phyloP scores from a whole-genome alignment of 2,113 vertebrate genomes.

The Benitochromis conjunctus region DNA sequence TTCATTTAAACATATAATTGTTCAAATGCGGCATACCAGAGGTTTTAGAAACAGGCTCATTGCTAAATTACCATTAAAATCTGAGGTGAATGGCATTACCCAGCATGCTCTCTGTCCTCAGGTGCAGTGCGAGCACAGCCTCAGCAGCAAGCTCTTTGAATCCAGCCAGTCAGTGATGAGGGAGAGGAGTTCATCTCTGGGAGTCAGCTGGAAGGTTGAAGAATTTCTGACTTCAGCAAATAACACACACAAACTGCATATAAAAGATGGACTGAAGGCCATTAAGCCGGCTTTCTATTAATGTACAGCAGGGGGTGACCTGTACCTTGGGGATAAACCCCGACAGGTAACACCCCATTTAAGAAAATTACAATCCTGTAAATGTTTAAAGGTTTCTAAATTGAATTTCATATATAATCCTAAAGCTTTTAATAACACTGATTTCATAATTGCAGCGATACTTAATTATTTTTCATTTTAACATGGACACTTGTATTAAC shows the following conservation, averaged over 20 bases:
- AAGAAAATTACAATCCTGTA: not conserved
- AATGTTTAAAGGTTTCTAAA: not conserved
- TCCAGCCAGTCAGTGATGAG: not conserved
- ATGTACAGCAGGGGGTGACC: not conserved
- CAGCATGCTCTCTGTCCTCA: not conserved
- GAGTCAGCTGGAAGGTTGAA: not conserved
- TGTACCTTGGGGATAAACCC: not conserved
- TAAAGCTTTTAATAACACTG: not conserved
- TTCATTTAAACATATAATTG: no score
- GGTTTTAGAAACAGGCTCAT: no score
- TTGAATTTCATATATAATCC: not conserved
- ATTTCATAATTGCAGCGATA: not conserved
- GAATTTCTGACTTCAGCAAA: not conserved
- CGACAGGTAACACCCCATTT: not conserved
- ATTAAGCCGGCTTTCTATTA: not conserved
- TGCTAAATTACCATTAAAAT: no score
- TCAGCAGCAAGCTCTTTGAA: not conserved
- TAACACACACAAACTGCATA: not conserved
- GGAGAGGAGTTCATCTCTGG: not conserved
- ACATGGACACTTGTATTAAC: not conserved
- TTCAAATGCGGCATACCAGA: no score
- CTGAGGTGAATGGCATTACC: not conserved
- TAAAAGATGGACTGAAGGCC: not conserved
- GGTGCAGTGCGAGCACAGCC: not conserved
- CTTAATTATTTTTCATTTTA: not conserved